Evolutionary conservation across 2,888 invertebrate genomes (phyloP), one percentile per base, ranked within the genome.

Genomic region (Leucophora obtusa): DNA sequence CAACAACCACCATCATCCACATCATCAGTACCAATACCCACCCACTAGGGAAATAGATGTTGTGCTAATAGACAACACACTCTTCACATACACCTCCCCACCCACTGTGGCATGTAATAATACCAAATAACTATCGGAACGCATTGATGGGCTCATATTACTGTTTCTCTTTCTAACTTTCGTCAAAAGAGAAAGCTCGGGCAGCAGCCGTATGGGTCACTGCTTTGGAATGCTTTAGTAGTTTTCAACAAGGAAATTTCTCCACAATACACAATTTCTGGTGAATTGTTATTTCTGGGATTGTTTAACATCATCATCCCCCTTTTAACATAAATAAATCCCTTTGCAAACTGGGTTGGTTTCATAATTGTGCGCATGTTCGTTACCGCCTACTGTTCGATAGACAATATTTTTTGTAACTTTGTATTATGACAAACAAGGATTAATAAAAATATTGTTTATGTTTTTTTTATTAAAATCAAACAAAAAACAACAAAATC

Each of bases 301-400:
- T 84, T 83, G 85, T 85, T 84, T 81, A 80, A 83, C 87, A 83
- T 86, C 87, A 83, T 86, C 85, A 86, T 85, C 86, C 85, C 85
- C 81, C 82, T 70, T 53, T 65, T 1, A 21, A 10, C 68, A 14
- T 15, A 83, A 71, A 83, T 35, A 18, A 65, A 56, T 83, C 84
- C 83, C 82, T 78, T 69, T 60, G 35, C 28, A 33, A 69, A 51
- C 50, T 58, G 43, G 35, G 24, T n/a, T 17, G 24, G 17, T 54
- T 51, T 24, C 6, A 15, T 10, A 15, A 24, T 10, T 43, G 14
- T 83, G 87, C 90, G 90, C 90, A 90, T 87, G 87, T 85, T 86
- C 86, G 85, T 87, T 77, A 87, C 87, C 90, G 90, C 90, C 90
- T 85, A 85, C 86, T 83, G 83, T 79, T 83, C 84, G n/a, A 24